Evolutionary conservation across 2,888 invertebrate genomes (phyloP), one percentile per base, ranked within the genome.

Genomic region (Eremobia ochroleuca): DNA sequence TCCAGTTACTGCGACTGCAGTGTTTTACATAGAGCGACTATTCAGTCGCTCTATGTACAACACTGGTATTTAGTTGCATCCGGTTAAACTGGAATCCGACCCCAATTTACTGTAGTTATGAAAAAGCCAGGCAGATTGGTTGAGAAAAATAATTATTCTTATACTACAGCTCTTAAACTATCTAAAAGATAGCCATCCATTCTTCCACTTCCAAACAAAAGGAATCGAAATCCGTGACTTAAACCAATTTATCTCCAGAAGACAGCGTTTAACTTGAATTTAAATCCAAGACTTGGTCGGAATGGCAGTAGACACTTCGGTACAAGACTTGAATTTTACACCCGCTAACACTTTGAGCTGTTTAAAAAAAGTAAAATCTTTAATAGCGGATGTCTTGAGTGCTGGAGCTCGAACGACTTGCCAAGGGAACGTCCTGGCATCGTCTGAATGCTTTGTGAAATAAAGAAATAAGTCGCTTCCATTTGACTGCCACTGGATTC

Each of bases 391-490:
- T 73, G 64, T 25, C 75, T 84, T 55, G 62, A 78, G 70, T 59
- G 58, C 62, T 79, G 73, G n/a, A 78, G 85, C 86, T 78, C 67
- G 82, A 83, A 81, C 65, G 82, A 84, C 76, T 87, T 85, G 88
- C 88, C 81, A 85, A 87, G 76, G 79, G 76, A 90, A 87, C 82
- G 89, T 84, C 83, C 85, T 82, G 81, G 79, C 76, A 49, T 52
- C 78, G 76, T 66, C 69, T 78, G 79, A 86, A 83, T 74, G 78
- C 73, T 77, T 77, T 69, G 73, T 70, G 73, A 74, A 89, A 85
- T 87, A 86, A 85, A 87, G 78, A 87, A 86, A 85, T 87, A 87
- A 87, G 70, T 86, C 64, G 67, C 79, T 83, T 86, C 80, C 83
- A 76, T 87, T 85, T 82, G 73, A 79, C 83, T 89, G 83, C 79